These are phyloP conservation scores for Choloepus didactylus DNA, from an alignment of 2,797 vertebrate genomes.

Conservation along the genomic window DNA sequence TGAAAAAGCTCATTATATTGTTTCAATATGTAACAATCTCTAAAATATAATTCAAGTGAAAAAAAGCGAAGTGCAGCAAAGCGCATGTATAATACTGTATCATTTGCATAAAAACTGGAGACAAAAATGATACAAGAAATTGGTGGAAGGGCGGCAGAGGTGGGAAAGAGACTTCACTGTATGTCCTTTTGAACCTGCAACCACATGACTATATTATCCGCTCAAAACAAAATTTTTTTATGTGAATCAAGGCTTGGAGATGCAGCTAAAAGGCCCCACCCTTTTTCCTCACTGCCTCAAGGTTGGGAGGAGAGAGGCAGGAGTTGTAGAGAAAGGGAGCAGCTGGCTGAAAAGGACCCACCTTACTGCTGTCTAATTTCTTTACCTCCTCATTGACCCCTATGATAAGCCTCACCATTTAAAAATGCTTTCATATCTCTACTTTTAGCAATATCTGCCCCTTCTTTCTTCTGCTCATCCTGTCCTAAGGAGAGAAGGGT, in stretches of 20 bases:
- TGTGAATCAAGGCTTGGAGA: not conserved
- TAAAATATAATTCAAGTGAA: not conserved
- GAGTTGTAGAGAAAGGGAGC: not conserved
- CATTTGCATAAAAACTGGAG: not conserved
- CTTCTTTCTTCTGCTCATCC: not conserved
- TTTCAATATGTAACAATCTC: not conserved
- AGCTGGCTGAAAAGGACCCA: not conserved
- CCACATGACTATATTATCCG: not conserved
- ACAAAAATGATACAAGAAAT: constrained; percentile 32
- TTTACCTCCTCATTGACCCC: not conserved
- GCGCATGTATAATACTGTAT: not conserved
- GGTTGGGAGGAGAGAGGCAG: not conserved
- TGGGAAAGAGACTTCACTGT: not conserved
- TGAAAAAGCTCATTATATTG: not conserved
- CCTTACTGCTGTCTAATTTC: not conserved
- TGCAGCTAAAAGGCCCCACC: not conserved
- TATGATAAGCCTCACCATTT: not conserved
- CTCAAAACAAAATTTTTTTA: not conserved
- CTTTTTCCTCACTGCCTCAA: not conserved
- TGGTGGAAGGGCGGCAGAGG: not conserved
- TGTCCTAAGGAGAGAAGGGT: not conserved
- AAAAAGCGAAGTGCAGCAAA: not conserved
- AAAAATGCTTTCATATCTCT: constrained; percentile 39
- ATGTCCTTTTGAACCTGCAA: not conserved
- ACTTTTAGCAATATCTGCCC: not conserved